Base-by-base conservation (phyloP, 2,888 invertebrate species). In the Magallana nippona region DNA sequence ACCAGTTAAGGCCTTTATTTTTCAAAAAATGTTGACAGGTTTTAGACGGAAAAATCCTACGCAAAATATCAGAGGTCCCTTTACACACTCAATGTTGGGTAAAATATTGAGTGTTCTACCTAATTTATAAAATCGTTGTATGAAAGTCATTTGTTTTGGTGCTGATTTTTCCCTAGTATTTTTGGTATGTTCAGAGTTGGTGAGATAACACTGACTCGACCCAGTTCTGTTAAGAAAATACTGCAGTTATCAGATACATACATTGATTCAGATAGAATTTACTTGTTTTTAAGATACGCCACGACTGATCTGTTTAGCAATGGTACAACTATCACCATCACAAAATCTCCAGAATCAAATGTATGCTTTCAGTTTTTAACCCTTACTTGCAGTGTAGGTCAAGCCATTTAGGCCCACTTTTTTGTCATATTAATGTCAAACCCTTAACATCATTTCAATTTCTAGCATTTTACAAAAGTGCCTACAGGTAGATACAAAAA, bases 1-100 rank as follows among this genome's bases (percentile, higher is more conserved):
- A n/a, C 32, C 78, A 78, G 17, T 78, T 2, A 78, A n/a, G n/a
- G 22, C 78, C 11, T 17, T 32, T 27, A 78, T 32, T 78, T 3
- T 78, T 27, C 15, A 79, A n/a, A 79, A 56, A 19, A 56, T 79
- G 79, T 19, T 56, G 19, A n/a, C 55, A 56, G 79, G 79, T 56
- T 55, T 79, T 13, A 55, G 5, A n/a, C 2, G 56, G 17, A 8
- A 55, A 17, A 56, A 79, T 10, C 56, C 79, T 10, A 19, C 55
- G 19, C 19, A 79, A n/a, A 0, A 79, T 22, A 19, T 79, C 55
- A 55, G 79, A 55, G n/a, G 56, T 19, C 79, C 77, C 13, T 0
- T 77, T 22, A 77, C 77, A 19, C 2, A 15, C 13, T 13, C 13
- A 15, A 17, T 77, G 13, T 22, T 77, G 13, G 0, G 17, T 55